phyloP scores from a whole-genome alignment of 2,113 vertebrate genomes.

The Pitta sordida region DNA sequence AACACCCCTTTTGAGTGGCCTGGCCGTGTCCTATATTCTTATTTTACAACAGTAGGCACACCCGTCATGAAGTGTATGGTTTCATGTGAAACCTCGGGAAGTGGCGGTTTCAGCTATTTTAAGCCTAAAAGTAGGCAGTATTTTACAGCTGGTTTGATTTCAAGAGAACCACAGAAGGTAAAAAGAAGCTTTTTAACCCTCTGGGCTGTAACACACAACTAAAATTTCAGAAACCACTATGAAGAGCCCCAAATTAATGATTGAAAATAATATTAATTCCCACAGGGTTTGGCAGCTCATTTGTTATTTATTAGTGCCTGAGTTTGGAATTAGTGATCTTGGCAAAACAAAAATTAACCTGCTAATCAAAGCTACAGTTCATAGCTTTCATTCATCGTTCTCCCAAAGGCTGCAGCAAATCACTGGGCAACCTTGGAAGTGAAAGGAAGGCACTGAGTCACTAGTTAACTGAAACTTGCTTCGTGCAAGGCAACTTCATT shows the following conservation, averaged over 20 bases:
- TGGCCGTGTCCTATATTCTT: background rate
- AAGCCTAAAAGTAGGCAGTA: background rate
- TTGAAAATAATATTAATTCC: background rate
- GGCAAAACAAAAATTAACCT: background rate
- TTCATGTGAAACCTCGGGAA: slow-evolving; percentile 24
- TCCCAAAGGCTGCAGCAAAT: background rate
- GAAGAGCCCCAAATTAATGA: background rate
- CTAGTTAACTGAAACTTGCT: background rate
- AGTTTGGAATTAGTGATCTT: background rate
- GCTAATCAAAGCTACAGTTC: background rate
- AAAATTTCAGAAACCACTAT: background rate
- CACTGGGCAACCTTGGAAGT: background rate
- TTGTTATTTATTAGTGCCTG: background rate
- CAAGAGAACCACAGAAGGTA: background rate
- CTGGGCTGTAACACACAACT: background rate
- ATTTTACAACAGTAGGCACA: background rate
- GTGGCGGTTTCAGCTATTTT: slow-evolving; percentile 22
- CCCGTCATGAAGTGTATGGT: background rate
- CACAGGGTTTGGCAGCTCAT: background rate
- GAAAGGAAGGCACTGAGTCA: background rate
- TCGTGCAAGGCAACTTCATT: background rate
- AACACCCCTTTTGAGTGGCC: background rate
- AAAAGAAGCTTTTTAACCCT: background rate
- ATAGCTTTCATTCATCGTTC: background rate
- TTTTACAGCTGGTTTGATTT: slow-evolving; percentile 10